Conservation (phyloP, 1,140 invertebrate genomes). For the Meteorus sp. region DNA sequence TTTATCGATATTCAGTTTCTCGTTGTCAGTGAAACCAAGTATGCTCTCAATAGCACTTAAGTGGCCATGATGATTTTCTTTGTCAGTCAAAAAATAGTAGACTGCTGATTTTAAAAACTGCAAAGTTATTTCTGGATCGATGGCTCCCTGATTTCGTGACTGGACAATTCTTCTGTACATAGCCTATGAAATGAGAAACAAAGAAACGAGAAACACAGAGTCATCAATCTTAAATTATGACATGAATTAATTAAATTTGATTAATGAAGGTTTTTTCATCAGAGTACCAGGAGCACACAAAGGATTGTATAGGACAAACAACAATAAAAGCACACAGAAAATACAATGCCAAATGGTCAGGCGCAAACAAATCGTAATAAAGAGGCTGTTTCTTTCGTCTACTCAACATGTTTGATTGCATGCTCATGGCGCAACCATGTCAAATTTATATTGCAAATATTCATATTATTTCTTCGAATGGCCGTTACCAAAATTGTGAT, state of each 20-base stretch:
- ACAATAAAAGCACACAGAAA: not conserved
- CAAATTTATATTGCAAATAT: not conserved
- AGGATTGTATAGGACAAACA: not conserved
- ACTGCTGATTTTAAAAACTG: slow-evolving; percentile 89
- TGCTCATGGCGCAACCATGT: slow-evolving; percentile 2
- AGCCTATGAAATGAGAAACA: slow-evolving; percentile 61
- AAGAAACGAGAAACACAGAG: too few species aligned
- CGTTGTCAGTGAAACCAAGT: slow-evolving; percentile 74
- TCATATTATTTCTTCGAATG: not conserved
- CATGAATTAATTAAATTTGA: too few species aligned
- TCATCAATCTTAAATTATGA: too few species aligned
- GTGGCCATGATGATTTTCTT: slow-evolving; percentile 81
- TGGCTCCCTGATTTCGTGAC: slow-evolving; percentile 68
- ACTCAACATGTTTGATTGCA: slow-evolving; percentile 31
- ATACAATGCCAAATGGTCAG: not conserved
- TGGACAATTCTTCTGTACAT: slow-evolving; percentile 81
- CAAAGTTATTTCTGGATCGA: slow-evolving; percentile 83
- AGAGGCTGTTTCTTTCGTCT: slow-evolving; percentile 55
- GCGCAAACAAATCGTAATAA: slow-evolving; percentile 16
- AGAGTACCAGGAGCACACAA: not conserved
- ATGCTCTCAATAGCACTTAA: slow-evolving; percentile 85
- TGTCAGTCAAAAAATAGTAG: slow-evolving; percentile 86
- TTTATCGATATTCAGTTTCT: slow-evolving; percentile 75
- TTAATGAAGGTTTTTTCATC: slow-evolving; percentile 4
- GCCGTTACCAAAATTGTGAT: too few species aligned